A percentile compares a stretch with the other conserved stretches of the same genome.
Evolutionary conservation across 2,113 vertebrate species (phyloP).

Genomic region (Synodontis membranacea): DNA sequence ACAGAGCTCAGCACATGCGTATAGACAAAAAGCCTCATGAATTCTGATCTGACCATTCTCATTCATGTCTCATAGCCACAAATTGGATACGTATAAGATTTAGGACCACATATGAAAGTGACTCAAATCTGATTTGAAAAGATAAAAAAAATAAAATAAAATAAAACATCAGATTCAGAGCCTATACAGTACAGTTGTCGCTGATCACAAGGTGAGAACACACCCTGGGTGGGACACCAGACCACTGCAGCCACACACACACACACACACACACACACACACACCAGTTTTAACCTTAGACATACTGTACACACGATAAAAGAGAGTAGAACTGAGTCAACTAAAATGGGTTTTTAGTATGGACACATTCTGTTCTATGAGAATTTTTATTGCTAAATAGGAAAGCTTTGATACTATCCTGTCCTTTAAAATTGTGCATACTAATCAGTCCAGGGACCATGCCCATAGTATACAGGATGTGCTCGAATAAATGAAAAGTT

Average conservation of each 20-base stretch:
- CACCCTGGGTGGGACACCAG: background rate
- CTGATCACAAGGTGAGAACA: background rate
- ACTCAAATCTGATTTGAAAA: too few relatives aligned
- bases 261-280: background rate
- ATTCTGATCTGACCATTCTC: too few relatives aligned
- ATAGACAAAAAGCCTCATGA: too few relatives aligned
- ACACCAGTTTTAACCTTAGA: background rate
- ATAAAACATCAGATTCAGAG: too few relatives aligned
- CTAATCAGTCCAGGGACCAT: background rate
- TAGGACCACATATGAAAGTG: too few relatives aligned
- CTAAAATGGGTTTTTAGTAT: background rate
- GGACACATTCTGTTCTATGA: background rate
- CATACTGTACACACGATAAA: background rate
- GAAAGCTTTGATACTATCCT: background rate
- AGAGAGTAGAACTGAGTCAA: background rate
- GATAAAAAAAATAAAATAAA: too few relatives aligned
- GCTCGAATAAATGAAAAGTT: background rate
- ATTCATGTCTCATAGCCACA: too few relatives aligned
- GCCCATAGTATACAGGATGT: background rate
- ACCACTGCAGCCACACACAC: background rate
- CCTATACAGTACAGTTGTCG: too few relatives aligned
- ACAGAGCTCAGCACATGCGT: too few relatives aligned
- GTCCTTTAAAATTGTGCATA: background rate
- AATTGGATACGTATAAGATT: too few relatives aligned
- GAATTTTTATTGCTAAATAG: background rate